Percentiles rank a stretch among this genome's conserved stretches.
Evolutionary conservation across 64 coral and sea anemone species (phyloP).

Genomic region (Actinia equina): DNA sequence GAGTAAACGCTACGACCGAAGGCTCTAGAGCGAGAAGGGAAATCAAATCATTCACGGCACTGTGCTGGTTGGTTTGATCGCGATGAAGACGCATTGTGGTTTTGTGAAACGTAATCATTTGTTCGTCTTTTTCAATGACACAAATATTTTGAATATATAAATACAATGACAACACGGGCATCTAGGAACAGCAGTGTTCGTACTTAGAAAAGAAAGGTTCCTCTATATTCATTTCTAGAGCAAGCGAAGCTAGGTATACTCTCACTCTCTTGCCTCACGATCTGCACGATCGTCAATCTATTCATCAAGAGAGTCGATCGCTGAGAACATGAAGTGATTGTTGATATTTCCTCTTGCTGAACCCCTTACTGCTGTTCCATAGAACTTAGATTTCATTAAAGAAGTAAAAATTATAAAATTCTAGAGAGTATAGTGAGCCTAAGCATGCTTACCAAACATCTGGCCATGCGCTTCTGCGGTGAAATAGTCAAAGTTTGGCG

Average conservation of each 20-base stretch:
- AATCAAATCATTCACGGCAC: background rate
- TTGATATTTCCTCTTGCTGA: background rate
- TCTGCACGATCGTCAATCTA: background rate
- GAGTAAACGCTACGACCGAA: background rate
- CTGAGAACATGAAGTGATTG: background rate
- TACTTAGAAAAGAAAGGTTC: background rate
- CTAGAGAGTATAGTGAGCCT: background rate
- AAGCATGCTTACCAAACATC: constrained; percentile 36
- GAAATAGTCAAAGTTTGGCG: constrained; percentile 34
- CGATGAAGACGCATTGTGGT: background rate
- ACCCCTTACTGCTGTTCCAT: background rate
- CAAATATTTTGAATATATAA: background rate
- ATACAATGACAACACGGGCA: background rate
- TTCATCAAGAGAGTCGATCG: background rate
- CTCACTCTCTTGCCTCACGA: background rate
- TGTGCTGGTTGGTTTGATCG: background rate
- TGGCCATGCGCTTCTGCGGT: constrained; percentile 30
- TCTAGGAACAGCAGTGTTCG: background rate
- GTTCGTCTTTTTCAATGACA: background rate
- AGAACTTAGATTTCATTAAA: background rate
- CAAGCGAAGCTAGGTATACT: background rate
- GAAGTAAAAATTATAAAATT: background rate
- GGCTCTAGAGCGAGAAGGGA: background rate
- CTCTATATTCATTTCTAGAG: background rate
- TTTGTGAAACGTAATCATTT: constrained; percentile 7